phyloP scores from a whole-genome alignment of 2,797 vertebrate species.

The Gadopsis marmoratus region DNA sequence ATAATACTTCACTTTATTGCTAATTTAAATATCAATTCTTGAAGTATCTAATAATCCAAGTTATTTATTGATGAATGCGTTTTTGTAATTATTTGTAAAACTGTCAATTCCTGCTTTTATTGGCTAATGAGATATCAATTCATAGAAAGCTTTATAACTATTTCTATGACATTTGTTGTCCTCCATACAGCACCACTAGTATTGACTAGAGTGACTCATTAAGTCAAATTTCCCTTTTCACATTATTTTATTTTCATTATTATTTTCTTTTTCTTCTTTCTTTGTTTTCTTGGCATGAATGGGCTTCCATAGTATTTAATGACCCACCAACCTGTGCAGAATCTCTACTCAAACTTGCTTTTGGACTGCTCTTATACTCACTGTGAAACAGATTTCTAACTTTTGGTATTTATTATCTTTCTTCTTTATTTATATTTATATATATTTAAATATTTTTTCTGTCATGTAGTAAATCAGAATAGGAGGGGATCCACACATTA shows the following conservation, averaged over 20 bases:
- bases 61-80: neutral
- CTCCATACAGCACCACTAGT: too few species aligned
- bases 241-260: neutral
- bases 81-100: neutral
- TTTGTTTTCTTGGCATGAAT: neutral
- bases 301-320: neutral
- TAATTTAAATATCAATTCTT: neutral
- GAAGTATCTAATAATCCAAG: neutral
- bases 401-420: constrained; percentile 6
- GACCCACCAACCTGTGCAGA: neutral
- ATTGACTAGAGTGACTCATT: too few species aligned
- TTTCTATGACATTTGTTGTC: neutral
- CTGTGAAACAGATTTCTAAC: neutral
- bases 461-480: neutral
- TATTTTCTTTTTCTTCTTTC: neutral
- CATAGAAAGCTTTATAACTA: neutral
- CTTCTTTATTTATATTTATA: neutral
- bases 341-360: neutral
- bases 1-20: neutral
- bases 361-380: neutral
- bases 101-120: neutral
- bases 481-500: constrained; percentile 14
- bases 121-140: neutral
- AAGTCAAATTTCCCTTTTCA: too few species aligned
- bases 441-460: constrained; percentile 1